Base-by-base conservation (phyloP, 2,797 vertebrate genomes). In the Cyprinodon diabolis region DNA sequence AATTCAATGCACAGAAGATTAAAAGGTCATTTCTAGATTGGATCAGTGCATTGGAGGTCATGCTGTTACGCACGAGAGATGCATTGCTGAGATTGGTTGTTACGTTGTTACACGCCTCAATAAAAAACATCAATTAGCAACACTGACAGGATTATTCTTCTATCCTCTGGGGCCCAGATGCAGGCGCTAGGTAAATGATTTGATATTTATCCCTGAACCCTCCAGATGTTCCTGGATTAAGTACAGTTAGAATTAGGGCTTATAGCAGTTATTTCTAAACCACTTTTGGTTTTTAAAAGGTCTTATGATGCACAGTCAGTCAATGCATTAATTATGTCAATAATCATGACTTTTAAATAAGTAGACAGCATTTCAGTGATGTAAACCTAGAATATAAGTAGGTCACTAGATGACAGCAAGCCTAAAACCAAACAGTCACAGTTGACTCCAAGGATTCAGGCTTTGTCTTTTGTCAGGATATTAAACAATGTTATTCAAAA, bases 1-100 rank as follows among this genome's bases (percentile, higher is more conserved):
- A 67, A 72, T n/a, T 66, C 25, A 63, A 66, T 48, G 30, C 17
- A 80, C 19, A 66, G 45, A 73, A 30, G 55, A 76, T 76, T 81
- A 73, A 73, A 73, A 56, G 74, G 67, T 63, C 45, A 21, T 17
- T 63, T 55, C 58, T 47, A 69, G 57, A 75, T 63, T 75, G 74
- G 74, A 75, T 75, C 57, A 47, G 58, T 13, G 35, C 15, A 63
- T 57, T n/a, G 47, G 63, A 60, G 9, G 19, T 55, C 57, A n/a
- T 45, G 13, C n/a, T 67, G 52, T 76, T 56, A 71, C 17, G 23
- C 55, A 67, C 55, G 47, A 67, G 68, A 43, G 15, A 48, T n/a
- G 47, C 75, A 35, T 30, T 57, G 69, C 62, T 58, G 47, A 58
- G 62, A 67, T 51, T 51, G 45, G 62, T 51, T 58, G 35, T 76